These are phyloP conservation scores for Lepeophtheirus salmonis DNA, from an alignment of 1,140 invertebrate genomes.

Conservation along the genomic window DNA sequence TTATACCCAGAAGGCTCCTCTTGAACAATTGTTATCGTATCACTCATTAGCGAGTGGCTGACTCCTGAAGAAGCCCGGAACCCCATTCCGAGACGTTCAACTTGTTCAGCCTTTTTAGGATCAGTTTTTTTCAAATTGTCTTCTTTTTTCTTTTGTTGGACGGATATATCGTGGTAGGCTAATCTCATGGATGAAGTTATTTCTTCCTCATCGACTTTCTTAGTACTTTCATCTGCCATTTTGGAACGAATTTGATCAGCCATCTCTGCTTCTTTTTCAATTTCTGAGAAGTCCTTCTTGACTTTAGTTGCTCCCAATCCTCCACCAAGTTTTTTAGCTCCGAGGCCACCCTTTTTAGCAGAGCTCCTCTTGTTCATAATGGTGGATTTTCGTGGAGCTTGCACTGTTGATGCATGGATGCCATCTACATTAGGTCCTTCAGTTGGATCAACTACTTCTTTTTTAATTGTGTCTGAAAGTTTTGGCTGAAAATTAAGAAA, in stretches of 20 bases:
- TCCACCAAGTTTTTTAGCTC: constrained; percentile 47
- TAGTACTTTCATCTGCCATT: constrained; percentile 23
- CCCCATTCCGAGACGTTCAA: constrained; percentile 84
- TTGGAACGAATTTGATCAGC: constrained; percentile 46
- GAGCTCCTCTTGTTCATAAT: constrained; percentile 1
- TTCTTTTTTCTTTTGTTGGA: constrained; percentile 55
- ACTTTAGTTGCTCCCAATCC: constrained; percentile 92
- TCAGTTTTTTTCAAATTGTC: constrained; percentile 52
- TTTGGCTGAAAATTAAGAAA: constrained; percentile 21
- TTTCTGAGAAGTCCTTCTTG: constrained; percentile 74
- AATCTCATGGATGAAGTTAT: constrained; percentile 53
- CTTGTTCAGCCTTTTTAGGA: constrained; percentile 67
- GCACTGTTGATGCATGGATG: not conserved
- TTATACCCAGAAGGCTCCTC: constrained; percentile 34
- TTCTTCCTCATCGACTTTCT: constrained; percentile 12
- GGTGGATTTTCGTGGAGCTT: not conserved
- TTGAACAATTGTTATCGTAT: constrained; percentile 81
- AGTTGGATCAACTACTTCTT: not conserved
- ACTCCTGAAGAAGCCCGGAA: constrained; percentile 45
- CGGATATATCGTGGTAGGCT: constrained; percentile 65
- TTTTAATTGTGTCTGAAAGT: constrained; percentile 5
- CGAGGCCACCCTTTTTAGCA: constrained; percentile 35
- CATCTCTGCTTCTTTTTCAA: constrained; percentile 68
- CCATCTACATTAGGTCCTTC: not conserved
- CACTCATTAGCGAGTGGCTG: constrained; percentile 73